Evolutionary conservation across 2,113 vertebrate genomes (phyloP), one percentile per base, ranked within the genome.

Genomic region (Vombatus ursinus): DNA sequence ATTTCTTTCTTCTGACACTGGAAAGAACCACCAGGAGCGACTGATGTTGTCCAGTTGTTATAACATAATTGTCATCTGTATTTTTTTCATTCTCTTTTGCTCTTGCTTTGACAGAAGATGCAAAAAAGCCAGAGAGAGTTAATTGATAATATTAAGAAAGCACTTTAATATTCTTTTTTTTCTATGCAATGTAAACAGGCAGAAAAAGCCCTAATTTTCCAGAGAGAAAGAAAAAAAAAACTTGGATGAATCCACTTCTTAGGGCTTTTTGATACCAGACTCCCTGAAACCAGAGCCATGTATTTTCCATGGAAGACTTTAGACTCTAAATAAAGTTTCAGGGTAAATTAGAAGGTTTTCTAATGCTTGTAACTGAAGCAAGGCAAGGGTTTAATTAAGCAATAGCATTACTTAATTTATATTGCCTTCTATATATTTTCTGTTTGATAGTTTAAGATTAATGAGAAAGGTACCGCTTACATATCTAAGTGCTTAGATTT

Each of bases 11-110:
- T 26, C 28, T 1, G 12, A 61, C 8, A 0, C 24, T 10, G 25
- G 51, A 14, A 57, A 77, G 25, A 4, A 47, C 24, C 37, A 6
- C 51, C 12, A 0, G 0, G 12, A 84, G n/a, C n/a, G 19, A 50
- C 19, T 0, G n/a, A 28, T 8, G 44, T 92, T n/a, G 90, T 84
- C 68, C 68, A 84, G 19, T n/a, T 77, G 6, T 84, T n/a, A 9
- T 0, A 10, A 54, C 52, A 11, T 25, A 14, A 26, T 5, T 0
- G 8, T 16, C 26, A 31, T 47, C 50, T 1, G 0, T 5, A 23
- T 44, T 10, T 11, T 25, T 50, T 50, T 48, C 57, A 91, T 24
- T 53, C 24, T n/a, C 50, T 47, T 23, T 49, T 49, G 47, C 31
- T 0, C 14, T 22, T 54, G 7, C 28, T n/a, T 23, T 9, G 54